Conservation (phyloP, 2,113 vertebrate species). For the Plecotus auritus region DNA sequence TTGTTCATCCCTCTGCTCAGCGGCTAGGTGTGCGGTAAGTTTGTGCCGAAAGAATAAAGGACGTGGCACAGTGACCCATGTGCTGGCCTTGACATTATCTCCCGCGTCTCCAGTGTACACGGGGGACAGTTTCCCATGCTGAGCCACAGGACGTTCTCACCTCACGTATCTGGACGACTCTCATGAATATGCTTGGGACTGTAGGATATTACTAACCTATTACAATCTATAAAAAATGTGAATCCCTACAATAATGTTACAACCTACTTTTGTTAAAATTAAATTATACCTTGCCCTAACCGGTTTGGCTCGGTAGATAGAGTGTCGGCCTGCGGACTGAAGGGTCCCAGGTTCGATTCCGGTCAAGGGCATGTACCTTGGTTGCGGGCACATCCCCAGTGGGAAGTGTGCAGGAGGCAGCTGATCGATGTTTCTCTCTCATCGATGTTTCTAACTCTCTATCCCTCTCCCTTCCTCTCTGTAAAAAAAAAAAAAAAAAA, state of each 20-base stretch:
- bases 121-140: neutral
- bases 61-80: neutral
- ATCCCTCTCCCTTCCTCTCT: too few species aligned
- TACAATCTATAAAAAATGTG: neutral
- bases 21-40: neutral
- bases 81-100: neutral
- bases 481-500: too few species aligned
- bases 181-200: neutral
- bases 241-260: neutral
- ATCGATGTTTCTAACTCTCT: too few species aligned
- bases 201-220: neutral
- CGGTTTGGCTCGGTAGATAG: too few species aligned
- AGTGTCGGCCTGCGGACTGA: too few species aligned
- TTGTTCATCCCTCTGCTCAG: neutral
- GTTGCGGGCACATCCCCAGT: too few species aligned
- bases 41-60: neutral
- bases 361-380: too few species aligned
- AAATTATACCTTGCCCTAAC: neutral
- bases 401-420: too few species aligned
- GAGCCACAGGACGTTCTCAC: rapidly evolving
- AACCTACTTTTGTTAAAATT: neutral
- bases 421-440: too few species aligned
- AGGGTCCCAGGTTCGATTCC: too few species aligned
- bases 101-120: neutral
- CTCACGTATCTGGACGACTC: rapidly evolving